Evolutionary conservation across 2,797 vertebrate species (phyloP), one percentile per base, ranked within the genome.

Genomic region (Emys orbicularis): DNA sequence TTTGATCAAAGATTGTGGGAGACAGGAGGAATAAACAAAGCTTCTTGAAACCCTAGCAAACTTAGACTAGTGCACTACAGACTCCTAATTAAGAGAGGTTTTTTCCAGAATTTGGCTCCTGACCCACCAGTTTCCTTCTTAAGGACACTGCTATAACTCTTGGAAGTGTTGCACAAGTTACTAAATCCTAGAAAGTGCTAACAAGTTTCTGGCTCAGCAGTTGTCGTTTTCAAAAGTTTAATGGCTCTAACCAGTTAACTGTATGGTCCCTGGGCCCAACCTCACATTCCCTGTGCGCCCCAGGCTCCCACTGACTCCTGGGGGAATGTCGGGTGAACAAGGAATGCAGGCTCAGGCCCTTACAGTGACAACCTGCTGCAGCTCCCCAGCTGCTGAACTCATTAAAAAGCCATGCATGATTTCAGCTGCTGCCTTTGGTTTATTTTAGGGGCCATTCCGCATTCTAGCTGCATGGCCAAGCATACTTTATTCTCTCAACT

Each of bases 331-430:
- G 5, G 23, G 19, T 6, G 10, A 72, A 41, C 19, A 41, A 44
- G 37, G 6, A 74, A 76, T 8, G 72, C 23, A 76, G 72, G 72
- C 72, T 76, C 72, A 25, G 41, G 41, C 41, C 12, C 72, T 76
- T 13, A 25, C 19, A 47, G 72, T 25, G 25, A 76, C 37, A 27
- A 41, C 72, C 72, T 29, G 25, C 12, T 15, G 25, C 6, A 44
- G 49, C 13, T 1, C 44, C n/a, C 25, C 72, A 4, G 25, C 59
- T 34, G 53, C 72, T 19, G 18, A 68, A 68, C 34, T 68, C 59
- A 74, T 37, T 13, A 0, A 2, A 27, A 65, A 79, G 25, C 25
- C 72, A 19, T 8, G 31, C 18, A 5, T 0, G 0, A 79, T n/a
- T 47, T 29, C 65, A 23, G 5, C 41, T 29, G 15, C 29, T 4